A percentile compares a stretch with the other conserved stretches of the same genome.
These are phyloP conservation scores for Entomyzon cyanotis DNA, from an alignment of 2,113 vertebrate genomes.

Conservation along the genomic window DNA sequence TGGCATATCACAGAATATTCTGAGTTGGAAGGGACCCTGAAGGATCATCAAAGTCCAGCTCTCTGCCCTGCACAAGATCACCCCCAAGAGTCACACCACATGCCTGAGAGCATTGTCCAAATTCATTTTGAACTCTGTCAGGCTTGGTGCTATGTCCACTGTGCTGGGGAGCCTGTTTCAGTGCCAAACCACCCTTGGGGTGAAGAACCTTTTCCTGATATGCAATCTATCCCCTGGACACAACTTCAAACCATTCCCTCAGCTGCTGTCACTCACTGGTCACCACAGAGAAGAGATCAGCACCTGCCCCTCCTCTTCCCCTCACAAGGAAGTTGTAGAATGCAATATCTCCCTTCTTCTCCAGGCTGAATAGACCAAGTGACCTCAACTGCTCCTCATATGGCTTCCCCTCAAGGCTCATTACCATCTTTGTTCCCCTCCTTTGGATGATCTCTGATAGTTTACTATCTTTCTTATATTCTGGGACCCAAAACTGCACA, in stretches of 20 bases:
- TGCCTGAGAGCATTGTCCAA: neutral
- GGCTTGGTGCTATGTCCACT: fast-evolving
- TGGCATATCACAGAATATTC: neutral
- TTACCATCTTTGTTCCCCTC: neutral
- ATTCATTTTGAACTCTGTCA: neutral
- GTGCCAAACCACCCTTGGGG: fast-evolving
- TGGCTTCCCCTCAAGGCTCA: fast-evolving
- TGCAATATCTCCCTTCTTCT: neutral
- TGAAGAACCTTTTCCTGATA: neutral
- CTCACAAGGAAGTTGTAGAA: neutral
- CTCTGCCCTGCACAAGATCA: neutral
- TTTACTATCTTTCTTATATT: neutral
- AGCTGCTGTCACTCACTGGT: neutral
- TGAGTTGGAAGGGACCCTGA: neutral
- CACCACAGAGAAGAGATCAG: neutral
- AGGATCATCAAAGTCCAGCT: neutral
- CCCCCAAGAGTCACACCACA: too few relatives aligned
- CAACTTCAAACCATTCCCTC: neutral
- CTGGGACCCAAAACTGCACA: neutral
- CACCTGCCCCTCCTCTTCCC: fast-evolving
- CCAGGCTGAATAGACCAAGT: too few relatives aligned
- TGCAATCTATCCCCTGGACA: too few relatives aligned
- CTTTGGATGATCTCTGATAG: neutral
- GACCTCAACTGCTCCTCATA: too few relatives aligned
- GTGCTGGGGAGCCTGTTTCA: neutral